phyloP scores from a whole-genome alignment of 2,888 invertebrate species.

The Cynaeus angustus region DNA sequence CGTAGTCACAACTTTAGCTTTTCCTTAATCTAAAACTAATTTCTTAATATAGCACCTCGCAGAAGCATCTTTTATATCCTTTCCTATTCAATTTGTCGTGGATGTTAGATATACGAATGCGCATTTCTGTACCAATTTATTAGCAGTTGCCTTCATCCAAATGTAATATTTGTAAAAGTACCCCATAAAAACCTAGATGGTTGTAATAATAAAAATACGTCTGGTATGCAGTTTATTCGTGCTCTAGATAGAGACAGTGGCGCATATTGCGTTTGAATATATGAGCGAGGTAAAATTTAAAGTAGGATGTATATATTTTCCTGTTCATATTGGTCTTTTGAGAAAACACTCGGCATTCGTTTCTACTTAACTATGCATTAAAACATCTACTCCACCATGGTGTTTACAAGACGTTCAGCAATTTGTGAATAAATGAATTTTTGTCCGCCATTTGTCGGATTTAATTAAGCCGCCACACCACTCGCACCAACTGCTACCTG shows the following conservation, averaged over 20 bases:
- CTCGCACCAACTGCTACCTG: conserved; percentile 39
- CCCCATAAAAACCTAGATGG: conserved; percentile 39
- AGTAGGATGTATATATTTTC: conserved; percentile 59
- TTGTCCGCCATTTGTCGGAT: conserved; percentile 30
- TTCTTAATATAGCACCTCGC: neutral
- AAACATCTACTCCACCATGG: conserved; percentile 59
- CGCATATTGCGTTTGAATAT: conserved; percentile 60
- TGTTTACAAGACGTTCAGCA: conserved; percentile 55
- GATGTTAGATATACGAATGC: neutral
- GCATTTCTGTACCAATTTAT: conserved; percentile 23
- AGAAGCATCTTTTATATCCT: neutral
- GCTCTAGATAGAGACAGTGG: conserved; percentile 54
- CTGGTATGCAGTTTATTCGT: conserved; percentile 38
- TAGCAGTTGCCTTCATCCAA: conserved; percentile 17
- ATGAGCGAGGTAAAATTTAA: conserved; percentile 60
- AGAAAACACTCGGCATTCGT: conserved; percentile 60
- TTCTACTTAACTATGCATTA: conserved; percentile 68
- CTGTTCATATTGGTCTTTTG: conserved; percentile 63
- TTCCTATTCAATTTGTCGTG: conserved; percentile 1
- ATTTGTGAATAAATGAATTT: conserved; percentile 56
- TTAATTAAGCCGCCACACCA: conserved; percentile 32
- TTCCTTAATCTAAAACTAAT: neutral
- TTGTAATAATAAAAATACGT: conserved; percentile 42
- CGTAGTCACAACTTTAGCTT: neutral
- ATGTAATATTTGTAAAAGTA: conserved; percentile 39